A percentile compares a stretch with the other conserved stretches of the same genome.
Evolutionary conservation across 2,113 vertebrate genomes (phyloP).

Genomic region (Isichthys henryi): DNA sequence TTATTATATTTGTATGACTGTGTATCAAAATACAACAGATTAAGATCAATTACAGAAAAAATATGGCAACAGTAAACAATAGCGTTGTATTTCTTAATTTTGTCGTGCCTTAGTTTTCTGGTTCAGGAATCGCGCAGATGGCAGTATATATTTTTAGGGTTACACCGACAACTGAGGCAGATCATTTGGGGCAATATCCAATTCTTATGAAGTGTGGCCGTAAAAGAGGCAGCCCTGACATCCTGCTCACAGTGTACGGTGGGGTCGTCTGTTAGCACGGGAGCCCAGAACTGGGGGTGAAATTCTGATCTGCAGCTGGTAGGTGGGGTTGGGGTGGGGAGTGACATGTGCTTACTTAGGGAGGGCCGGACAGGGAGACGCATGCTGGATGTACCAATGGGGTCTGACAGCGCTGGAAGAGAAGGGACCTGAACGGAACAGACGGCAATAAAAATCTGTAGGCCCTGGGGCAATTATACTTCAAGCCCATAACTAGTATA

Average conservation of each 20-base stretch:
- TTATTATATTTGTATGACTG: background rate
- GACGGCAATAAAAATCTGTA: slow-evolving; percentile 32
- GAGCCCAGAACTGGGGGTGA: background rate
- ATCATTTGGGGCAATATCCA: background rate
- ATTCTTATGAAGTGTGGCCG: background rate
- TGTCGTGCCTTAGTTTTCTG: background rate
- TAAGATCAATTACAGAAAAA: background rate
- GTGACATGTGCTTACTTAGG: background rate
- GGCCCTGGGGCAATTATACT: slow-evolving; percentile 39
- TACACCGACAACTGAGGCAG: background rate
- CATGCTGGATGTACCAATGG: too few relatives aligned
- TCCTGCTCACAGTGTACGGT: background rate
- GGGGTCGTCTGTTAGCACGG: background rate
- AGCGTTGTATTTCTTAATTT: background rate
- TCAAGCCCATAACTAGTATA: slow-evolving; percentile 49
- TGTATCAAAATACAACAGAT: background rate
- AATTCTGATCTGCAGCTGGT: background rate
- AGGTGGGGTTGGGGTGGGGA: background rate
- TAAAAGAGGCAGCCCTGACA: background rate
- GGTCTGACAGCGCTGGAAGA: background rate
- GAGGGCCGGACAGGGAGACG: background rate
- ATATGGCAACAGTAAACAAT: background rate
- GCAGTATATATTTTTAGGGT: background rate
- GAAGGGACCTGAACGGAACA: slow-evolving; percentile 23
- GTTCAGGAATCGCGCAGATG: background rate